Conservation (phyloP, 2,113 vertebrate species). For the Pomatorhinus ruficollis region DNA sequence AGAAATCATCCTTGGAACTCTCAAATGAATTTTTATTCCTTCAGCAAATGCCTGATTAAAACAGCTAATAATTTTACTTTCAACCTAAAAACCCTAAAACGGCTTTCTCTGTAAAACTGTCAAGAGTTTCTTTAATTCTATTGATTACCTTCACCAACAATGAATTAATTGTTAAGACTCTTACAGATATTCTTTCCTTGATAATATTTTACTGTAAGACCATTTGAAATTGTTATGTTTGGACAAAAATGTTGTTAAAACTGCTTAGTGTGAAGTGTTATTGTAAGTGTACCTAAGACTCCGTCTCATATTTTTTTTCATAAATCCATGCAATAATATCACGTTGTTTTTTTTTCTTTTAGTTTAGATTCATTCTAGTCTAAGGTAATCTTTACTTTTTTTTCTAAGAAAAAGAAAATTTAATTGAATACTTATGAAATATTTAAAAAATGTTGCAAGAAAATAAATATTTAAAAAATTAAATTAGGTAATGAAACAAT, state of each 20-base stretch:
- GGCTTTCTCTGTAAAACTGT: neutral
- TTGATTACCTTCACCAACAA: neutral
- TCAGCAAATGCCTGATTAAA: neutral
- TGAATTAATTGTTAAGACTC: neutral
- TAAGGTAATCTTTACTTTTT: neutral
- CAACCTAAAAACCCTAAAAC: neutral
- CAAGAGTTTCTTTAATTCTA: neutral
- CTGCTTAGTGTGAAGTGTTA: neutral
- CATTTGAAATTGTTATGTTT: neutral
- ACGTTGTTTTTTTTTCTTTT: neutral
- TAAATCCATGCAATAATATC: neutral
- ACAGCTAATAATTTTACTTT: neutral
- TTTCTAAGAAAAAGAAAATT: neutral
- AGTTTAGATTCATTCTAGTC: neutral
- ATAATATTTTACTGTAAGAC: neutral
- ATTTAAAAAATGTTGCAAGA: neutral
- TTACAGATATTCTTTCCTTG: neutral
- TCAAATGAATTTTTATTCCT: neutral
- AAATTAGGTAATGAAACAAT: neutral
- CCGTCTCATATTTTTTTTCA: neutral
- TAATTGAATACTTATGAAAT: neutral
- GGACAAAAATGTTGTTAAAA: neutral
- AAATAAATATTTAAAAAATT: neutral
- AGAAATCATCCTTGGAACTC: neutral
- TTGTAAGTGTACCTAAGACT: neutral